phyloP scores from a whole-genome alignment of 2,113 vertebrate species.

The Limanda limanda region DNA sequence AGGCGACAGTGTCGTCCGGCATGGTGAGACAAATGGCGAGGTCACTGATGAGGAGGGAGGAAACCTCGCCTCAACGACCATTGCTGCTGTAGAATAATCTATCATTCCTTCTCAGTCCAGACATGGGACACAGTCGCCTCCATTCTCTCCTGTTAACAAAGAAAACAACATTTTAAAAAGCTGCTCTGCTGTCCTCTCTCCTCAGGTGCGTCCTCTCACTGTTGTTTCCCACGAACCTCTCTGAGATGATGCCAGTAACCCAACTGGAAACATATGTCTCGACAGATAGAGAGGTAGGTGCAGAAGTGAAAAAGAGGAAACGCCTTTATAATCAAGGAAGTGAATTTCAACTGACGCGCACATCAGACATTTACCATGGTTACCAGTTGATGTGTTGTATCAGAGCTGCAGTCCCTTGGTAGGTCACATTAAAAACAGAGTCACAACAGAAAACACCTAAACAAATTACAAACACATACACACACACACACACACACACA shows the following conservation, averaged over 20 bases:
- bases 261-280: constrained; percentile 25
- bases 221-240: too few relatives aligned
- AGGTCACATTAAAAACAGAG: background rate
- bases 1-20: constrained; percentile 69
- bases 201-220: background rate
- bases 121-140: background rate
- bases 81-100: constrained; percentile 83
- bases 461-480: background rate
- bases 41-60: constrained; percentile 73
- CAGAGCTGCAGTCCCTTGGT: background rate
- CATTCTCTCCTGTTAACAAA: constrained; percentile 13
- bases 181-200: constrained; percentile 27
- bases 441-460: background rate
- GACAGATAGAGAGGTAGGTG: constrained; percentile 25
- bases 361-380: background rate
- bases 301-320: constrained; percentile 59
- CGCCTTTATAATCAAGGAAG: constrained; percentile 41
- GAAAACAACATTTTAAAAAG: background rate
- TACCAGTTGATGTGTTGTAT: background rate
- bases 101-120: constrained; percentile 4
- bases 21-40: constrained; percentile 79
- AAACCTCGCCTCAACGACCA: constrained; percentile 86
- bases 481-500: background rate
- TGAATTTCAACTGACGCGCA: constrained; percentile 3
- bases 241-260: constrained; percentile 1